Base-by-base conservation (phyloP, 1,140 invertebrate species). In the Drosophila nasuta region DNA sequence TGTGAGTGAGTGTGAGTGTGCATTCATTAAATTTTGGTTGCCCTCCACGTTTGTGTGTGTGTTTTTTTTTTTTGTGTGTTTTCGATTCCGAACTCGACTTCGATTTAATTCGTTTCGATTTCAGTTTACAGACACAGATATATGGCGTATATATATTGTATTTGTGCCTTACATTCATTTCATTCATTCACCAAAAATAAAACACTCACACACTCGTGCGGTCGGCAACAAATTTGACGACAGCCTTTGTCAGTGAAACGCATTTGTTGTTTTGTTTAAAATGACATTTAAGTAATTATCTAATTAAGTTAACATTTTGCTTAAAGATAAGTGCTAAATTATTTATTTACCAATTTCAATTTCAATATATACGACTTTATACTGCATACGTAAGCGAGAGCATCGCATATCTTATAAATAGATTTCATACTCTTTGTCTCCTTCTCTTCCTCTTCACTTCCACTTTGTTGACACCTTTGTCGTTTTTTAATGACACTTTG, bases 291-390 rank as follows among this genome's bases (percentile, higher is more conserved):
- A 89, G 85, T 89, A 90, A 90, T 89, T 89, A 89, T 90, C 85
- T 89, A 89, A 89, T 89, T 90, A 89, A 89, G 86, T 89, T 90
- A 89, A 89, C 85, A 89, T 89, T 89, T 90, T 86, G 86, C 86
- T 79, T 89, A 86, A 89, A 90, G 85, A 89, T 89, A 89, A 89
- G 86, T 89, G 85, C 81, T 81, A 86, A 89, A 89, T 89, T 89
- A 89, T 89, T 85, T 88, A 88, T 87, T 79, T 82, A 81, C 68
- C 65, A 75, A 77, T 81, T 67, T 75, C 78, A 75, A 86, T 81
- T 75, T 77, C 77, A 73, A 86, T 81, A 71, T 81, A 71, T 75
- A 35, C 35, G 15, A 63, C 28, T 63, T 38, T 46, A 41, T 33
- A 52, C 35, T 51, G 51, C 15, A 35, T 52, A 52, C 11, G 28